Evolutionary conservation across 2,888 invertebrate genomes (phyloP), one percentile per base, ranked within the genome.

Genomic region (Pegoplata infirma): DNA sequence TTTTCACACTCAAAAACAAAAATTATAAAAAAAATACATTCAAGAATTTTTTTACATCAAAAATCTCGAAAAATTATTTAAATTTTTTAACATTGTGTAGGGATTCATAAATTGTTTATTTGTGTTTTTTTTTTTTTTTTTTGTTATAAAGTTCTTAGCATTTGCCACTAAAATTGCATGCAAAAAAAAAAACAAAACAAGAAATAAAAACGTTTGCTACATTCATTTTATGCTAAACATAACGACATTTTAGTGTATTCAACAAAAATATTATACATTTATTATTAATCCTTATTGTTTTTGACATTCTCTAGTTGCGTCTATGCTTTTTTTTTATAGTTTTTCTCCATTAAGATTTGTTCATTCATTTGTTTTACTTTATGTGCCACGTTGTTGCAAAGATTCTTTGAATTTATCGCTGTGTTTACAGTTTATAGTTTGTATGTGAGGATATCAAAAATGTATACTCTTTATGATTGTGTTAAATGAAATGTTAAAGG

Each of bases 161-260:
- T n/a, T 40, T 12, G 36, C 36, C 25, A 25, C n/a, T 32, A 10
- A 10, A 10, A n/a, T 6, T 25, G 25, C 25, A 25, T 40, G 36
- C 36, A 40, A n/a, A 40, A 2, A 4, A 8, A 12, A 40, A 40
- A n/a, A n/a, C n/a, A n/a, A n/a, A n/a, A n/a, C n/a, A n/a, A n/a
- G n/a, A n/a, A n/a, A n/a, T n/a, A n/a, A 40, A n/a, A 40, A 3
- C 36, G 36, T 40, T 40, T 40, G 1, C 36, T 5, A 40, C 36
- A n/a, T 40, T n/a, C n/a, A 51, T 23, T 51, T 51, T 51, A 25
- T 51, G 12, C 7, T 28, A 14, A 32, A 55, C 16, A 32, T 32
- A 55, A 55, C 55, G 28, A 55, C 28, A 55, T 28, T 55, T 32
- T 32, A 55, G 55, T 55, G 25, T 55, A 16, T 55, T 55, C 32